Percentiles rank a stretch among this genome's conserved stretches.
Evolutionary conservation across 2,888 invertebrate genomes (phyloP).

Genomic region (Dexiosoma caninum): DNA sequence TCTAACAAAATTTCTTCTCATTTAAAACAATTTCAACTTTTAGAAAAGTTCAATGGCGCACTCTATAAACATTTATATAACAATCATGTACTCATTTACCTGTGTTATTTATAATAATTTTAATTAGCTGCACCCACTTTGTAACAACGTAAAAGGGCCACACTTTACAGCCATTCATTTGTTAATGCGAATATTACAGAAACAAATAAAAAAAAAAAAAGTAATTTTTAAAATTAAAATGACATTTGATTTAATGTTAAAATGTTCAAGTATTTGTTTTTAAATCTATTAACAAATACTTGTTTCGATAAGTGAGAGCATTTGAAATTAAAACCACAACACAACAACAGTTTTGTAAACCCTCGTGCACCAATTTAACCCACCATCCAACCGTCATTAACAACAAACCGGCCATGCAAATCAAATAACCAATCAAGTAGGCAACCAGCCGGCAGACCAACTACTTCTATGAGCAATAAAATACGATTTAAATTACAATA

Average conservation of each 20-base stretch:
- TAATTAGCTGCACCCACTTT: constrained; percentile 44
- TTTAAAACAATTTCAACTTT: too few relatives aligned
- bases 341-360: neutral
- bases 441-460: neutral
- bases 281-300: neutral
- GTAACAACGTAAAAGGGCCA: constrained; percentile 17
- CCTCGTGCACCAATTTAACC: too few relatives aligned
- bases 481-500: constrained; percentile 65
- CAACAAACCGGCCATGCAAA: constrained; percentile 2
- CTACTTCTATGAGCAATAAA: constrained; percentile 38
- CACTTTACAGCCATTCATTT: constrained; percentile 11
- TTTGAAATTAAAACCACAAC: constrained; percentile 10
- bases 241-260: constrained; percentile 33
- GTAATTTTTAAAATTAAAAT: constrained; percentile 43
- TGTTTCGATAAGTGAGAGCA: neutral
- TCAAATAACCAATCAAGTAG: constrained; percentile 12
- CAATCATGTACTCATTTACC: neutral
- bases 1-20: too few relatives aligned
- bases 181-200: constrained; percentile 8
- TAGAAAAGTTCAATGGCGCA: too few relatives aligned
- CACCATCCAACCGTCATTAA: neutral
- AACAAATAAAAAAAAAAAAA: too few relatives aligned
- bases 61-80: neutral
- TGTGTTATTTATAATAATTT: constrained; percentile 1
- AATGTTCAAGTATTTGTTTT: neutral